Base-by-base conservation (phyloP, 2,797 vertebrate genomes). In the Limosa lapponica region DNA sequence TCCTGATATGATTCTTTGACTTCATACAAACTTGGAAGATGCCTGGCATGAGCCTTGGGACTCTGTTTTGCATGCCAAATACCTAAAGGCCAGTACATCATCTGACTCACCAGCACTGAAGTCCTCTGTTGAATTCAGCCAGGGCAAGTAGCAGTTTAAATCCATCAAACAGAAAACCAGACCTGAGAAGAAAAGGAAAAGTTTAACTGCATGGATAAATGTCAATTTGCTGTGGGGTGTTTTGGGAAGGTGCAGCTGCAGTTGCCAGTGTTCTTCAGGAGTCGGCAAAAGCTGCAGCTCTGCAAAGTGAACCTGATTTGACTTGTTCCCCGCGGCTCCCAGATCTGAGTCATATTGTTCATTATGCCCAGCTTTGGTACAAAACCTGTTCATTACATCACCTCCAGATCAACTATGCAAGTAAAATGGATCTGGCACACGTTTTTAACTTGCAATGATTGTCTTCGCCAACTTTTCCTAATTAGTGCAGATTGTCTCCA, bases 271-370 rank as follows among this genome's bases (percentile, higher is more conserved):
- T 39, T 94, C 66, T 78, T 80, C 52, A 83, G 28, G 27, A 79
- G 44, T 16, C 1, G 0, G 79, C 51, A 91, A 89, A 67, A 82
- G 69, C 37, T 82, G 28, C 59, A 90, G 81, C 44, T 94, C 72
- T 83, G 82, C 81, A 74, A 79, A 95, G 17, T 39, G 79, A 96
- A 90, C 82, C 55, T 91, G 90, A 84, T 93, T 82, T 75, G 70
- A 88, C 91, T 93, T 89, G 61, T 51, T 84, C 55, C 73, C 54
- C 37, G 9, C 0, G 0, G 75, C 57, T 90, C 46, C 65, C 46
- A 59, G 44, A 72, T 67, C 3, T 91, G 78, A 91, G 55, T 88
- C 66, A 84, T 73, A 69, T 41, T 24, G 37, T 52, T 91, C 65
- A 73, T 41, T 58, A 69, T 11, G 46, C 75, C 77, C 75, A 89